phyloP scores from a whole-genome alignment of 2,113 vertebrate genomes.

The Nycticebus coucang region DNA sequence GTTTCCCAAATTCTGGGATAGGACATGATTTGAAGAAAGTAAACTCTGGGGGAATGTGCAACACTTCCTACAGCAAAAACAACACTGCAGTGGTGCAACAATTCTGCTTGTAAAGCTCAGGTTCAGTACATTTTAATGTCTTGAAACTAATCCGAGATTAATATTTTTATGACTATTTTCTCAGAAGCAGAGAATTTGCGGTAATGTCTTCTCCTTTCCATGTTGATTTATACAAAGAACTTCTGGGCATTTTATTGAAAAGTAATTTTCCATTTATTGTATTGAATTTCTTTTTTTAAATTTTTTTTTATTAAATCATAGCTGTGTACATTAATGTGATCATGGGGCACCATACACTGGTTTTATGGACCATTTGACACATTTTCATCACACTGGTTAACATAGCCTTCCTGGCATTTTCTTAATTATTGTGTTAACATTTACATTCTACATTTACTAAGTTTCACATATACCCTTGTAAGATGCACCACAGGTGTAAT shows the following conservation, averaged over 20 bases:
- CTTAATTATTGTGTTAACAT: no score
- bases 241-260: not conserved
- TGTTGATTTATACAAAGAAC: not conserved
- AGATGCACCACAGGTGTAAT: no score
- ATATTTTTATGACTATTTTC: not conserved
- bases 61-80: not conserved
- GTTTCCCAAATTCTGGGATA: not conserved
- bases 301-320: no score
- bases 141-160: not conserved
- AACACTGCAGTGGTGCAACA: not conserved
- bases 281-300: not conserved
- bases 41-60: not conserved
- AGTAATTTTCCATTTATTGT: not conserved
- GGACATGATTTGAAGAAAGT: not conserved
- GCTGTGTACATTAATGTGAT: no score
- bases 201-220: not conserved
- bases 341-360: no score
- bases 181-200: not conserved
- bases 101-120: not conserved
- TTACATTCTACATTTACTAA: no score
- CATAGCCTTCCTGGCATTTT: no score
- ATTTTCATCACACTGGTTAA: no score
- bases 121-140: not conserved
- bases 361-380: no score
- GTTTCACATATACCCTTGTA: no score